Conservation (phyloP, 2,888 invertebrate species). For the Drosophila melanosoma region DNA sequence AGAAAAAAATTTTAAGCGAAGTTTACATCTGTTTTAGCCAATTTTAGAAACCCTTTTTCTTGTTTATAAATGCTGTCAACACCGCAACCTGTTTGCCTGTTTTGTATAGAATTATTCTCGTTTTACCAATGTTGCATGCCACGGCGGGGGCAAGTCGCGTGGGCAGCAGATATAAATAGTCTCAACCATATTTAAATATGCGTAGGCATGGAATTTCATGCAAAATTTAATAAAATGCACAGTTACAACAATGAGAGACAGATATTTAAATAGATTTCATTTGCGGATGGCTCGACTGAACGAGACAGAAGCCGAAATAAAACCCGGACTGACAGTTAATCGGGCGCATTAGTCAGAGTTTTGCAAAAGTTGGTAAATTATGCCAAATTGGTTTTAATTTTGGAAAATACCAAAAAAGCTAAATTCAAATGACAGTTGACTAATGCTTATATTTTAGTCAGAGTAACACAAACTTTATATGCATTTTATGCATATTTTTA, state of each 20-base stretch:
- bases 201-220: background rate
- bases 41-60: too few species aligned
- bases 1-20: background rate
- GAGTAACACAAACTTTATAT: background rate
- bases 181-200: conserved; percentile 7
- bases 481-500: background rate
- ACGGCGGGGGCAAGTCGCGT: conserved; percentile 18
- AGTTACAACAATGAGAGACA: background rate
- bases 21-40: background rate
- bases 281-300: background rate
- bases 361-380: background rate
- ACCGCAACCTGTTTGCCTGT: background rate
- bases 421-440: background rate
- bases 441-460: background rate
- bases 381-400: conserved; percentile 8
- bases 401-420: background rate
- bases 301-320: background rate
- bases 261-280: conserved; percentile 10
- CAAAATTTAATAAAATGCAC: conserved; percentile 2
- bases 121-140: conserved; percentile 35
- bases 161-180: conserved; percentile 9
- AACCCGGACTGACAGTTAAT: conserved; percentile 3
- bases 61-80: background rate
- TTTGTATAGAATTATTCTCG: background rate
- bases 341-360: background rate